Evolutionary conservation across 2,113 vertebrate genomes (phyloP).

Genomic region (Thamnophis sirtalis): DNA sequence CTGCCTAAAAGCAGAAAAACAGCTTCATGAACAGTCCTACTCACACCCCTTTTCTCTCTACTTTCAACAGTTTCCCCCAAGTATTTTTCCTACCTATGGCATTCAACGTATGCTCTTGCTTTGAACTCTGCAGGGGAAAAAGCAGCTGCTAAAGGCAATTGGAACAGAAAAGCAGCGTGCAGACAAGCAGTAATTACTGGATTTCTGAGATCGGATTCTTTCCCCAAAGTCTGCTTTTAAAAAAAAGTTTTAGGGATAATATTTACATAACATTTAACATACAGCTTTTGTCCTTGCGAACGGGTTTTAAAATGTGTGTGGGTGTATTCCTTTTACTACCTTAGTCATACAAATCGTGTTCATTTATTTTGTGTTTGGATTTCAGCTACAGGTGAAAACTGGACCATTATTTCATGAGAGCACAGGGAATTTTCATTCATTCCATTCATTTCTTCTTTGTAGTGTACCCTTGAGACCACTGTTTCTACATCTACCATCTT

Average conservation of each 20-base stretch:
- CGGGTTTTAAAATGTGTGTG: neutral
- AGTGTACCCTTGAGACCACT: neutral
- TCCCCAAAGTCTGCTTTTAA: neutral
- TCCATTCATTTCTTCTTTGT: neutral
- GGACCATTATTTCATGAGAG: neutral
- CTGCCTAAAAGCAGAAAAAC: neutral
- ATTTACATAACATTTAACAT: neutral
- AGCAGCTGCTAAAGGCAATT: neutral
- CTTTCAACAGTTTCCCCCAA: neutral
- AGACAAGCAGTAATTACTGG: neutral
- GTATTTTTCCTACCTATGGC: neutral
- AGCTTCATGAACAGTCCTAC: neutral
- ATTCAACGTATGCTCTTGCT: neutral
- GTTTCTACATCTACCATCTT: neutral
- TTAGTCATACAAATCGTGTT: neutral
- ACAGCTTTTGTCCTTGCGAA: neutral
- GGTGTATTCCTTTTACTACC: neutral
- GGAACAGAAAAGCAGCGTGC: neutral
- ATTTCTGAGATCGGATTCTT: neutral
- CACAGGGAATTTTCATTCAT: neutral
- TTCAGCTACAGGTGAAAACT: neutral
- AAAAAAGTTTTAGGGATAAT: neutral
- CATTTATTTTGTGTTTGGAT: neutral
- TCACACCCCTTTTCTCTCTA: neutral
- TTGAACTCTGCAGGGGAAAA: neutral